phyloP scores from a whole-genome alignment of 2,797 vertebrate genomes.

The Pygocentrus nattereri region DNA sequence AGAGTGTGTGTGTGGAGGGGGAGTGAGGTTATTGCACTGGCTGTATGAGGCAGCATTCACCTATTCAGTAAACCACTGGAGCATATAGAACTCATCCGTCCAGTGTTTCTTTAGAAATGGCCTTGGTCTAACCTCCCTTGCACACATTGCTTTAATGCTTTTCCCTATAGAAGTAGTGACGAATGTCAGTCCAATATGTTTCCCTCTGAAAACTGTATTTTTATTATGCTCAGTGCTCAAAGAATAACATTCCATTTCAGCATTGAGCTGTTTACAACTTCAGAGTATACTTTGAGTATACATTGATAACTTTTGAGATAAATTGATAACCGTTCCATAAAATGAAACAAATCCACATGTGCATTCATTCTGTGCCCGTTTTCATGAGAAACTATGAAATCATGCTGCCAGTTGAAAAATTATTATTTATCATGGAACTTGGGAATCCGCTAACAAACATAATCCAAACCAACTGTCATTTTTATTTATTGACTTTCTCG shows the following conservation, averaged over 20 bases:
- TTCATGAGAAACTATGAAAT: not conserved
- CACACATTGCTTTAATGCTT: not conserved
- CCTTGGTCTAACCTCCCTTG: not conserved
- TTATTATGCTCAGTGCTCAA: not conserved
- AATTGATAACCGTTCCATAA: not conserved
- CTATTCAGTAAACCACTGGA: slow-evolving; percentile 18
- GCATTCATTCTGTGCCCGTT: not conserved
- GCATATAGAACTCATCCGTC: slow-evolving; percentile 1
- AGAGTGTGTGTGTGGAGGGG: not conserved
- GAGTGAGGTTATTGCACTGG: not conserved
- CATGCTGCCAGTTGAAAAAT: not conserved
- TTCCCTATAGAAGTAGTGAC: not conserved
- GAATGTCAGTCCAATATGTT: slow-evolving; percentile 6
- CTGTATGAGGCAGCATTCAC: not conserved
- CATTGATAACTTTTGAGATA: too few relatives aligned
- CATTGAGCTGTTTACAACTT: not conserved
- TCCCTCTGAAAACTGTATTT: slow-evolving; percentile 1
- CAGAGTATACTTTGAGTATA: too few relatives aligned
- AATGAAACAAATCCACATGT: not conserved
- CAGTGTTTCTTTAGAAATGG: slow-evolving; percentile 24
- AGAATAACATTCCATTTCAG: not conserved
- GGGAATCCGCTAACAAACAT: not conserved
- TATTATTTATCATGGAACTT: not conserved
- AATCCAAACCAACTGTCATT: too few relatives aligned
- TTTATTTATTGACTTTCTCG: not conserved